Base-by-base conservation (phyloP, 2,797 vertebrate species). In the Aselliscus stoliczkanus region DNA sequence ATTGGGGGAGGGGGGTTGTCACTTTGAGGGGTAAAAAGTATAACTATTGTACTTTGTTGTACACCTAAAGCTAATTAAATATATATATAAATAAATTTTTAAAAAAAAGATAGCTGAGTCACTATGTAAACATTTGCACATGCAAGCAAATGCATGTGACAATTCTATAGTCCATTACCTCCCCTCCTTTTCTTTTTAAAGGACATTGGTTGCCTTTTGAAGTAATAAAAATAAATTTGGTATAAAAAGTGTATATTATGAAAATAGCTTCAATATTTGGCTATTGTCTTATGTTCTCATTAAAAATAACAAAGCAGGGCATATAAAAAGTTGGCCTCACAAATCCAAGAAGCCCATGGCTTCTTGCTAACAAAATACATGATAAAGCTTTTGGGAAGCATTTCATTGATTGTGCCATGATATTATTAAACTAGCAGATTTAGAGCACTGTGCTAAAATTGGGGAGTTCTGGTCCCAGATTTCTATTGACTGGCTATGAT, bases 91-190 rank as follows among this genome's bases (percentile, higher is more conserved):
- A n/a, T n/a, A n/a, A n/a, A n/a, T n/a, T n/a, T n/a, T n/a, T n/a
- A n/a, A n/a, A n/a, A n/a, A 94, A 97, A 98, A 97, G 98, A 98
- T 93, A 97, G 97, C 95, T 93, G 94, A 98, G 97, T 98, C 98
- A 98, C 96, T 97, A 87, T 75, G 96, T 98, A 97, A 98, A 97
- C 97, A 97, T 98, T 97, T 97, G 98, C 96, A 98, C 96, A 81
- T 93, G 83, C 92, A 98, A 97, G 97, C 77, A 95, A 97, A 97
- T 97, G 97, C 69, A 97, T 97, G 97, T 90, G 97, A 98, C 97
- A 97, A 93, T 96, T 98, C 96, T 97, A 97, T 98, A 97, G 97
- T 97, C 97, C 88, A 97, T 97, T 98, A 97, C 94, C 96, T 90
- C 96, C 97, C 88, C 76, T 69, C 81, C 73, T 95, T 95, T 96